These are phyloP conservation scores for Copidosoma floridanum DNA, from an alignment of 1,140 invertebrate genomes.

Conservation along the genomic window DNA sequence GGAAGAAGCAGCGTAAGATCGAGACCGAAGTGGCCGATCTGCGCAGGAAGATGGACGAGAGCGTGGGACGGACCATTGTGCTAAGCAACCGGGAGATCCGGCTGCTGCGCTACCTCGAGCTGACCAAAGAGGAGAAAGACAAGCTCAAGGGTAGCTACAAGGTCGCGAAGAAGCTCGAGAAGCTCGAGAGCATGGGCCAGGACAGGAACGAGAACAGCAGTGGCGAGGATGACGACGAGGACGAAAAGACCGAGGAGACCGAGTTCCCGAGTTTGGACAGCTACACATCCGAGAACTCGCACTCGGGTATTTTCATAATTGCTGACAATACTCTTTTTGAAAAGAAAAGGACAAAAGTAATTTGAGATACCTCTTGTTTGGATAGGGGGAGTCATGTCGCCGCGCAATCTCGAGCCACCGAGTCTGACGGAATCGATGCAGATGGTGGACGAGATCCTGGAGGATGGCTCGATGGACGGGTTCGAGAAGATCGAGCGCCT, in stretches of 20 bases:
- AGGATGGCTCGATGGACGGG: constrained; percentile 79
- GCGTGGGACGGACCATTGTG: constrained; percentile 79
- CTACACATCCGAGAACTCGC: constrained; percentile 69
- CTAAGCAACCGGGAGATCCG: constrained; percentile 89
- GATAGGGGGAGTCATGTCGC: constrained; percentile 63
- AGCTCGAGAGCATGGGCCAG: constrained; percentile 74
- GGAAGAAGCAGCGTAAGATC: constrained; percentile 84
- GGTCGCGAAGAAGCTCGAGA: constrained; percentile 89
- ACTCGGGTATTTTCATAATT: constrained; percentile 58
- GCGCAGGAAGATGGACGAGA: constrained; percentile 75
- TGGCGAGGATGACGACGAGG: constrained; percentile 69
- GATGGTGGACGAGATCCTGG: constrained; percentile 81
- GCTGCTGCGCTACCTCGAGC: constrained; percentile 82
- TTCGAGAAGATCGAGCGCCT: constrained; percentile 84
- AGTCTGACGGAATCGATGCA: constrained; percentile 89
- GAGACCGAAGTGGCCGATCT: constrained; percentile 88
- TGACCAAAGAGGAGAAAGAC: constrained; percentile 91
- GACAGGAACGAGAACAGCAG: constrained; percentile 68
- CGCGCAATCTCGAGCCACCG: constrained; percentile 75
- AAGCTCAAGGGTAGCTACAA: constrained; percentile 89
- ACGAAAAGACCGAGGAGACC: constrained; percentile 67
- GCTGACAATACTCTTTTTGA: too few species aligned
- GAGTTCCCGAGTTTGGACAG: constrained; percentile 78
- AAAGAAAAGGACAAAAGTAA: too few species aligned
- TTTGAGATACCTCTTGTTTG: not conserved